Evolutionary conservation across 1,140 invertebrate genomes (phyloP).

Genomic region (Leptinotarsa undecemlineata): DNA sequence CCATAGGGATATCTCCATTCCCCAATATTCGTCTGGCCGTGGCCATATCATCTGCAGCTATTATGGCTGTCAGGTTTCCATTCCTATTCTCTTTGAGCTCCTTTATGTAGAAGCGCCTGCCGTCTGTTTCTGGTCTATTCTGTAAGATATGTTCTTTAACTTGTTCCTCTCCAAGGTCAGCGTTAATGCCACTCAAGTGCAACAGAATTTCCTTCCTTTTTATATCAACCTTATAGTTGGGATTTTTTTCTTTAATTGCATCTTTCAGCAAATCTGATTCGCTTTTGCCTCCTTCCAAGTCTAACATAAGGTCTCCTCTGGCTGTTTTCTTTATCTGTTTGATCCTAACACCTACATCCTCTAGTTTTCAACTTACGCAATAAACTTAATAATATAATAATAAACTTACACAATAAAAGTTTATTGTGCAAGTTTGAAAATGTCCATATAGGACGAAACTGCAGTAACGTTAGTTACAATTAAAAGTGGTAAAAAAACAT

Average conservation of each 20-base stretch:
- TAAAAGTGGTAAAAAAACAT: no score
- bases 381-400: no score
- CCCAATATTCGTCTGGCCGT: neutral
- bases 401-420: no score
- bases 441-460: no score
- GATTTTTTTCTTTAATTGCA: neutral
- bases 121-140: neutral
- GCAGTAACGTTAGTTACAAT: no score
- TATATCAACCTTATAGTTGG: neutral
- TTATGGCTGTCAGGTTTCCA: conserved; percentile 6
- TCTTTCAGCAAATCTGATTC: conserved; percentile 12
- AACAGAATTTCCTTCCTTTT: conserved; percentile 31
- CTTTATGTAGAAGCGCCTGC: neutral
- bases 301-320: conserved; percentile 10
- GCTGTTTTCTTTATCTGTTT: conserved; percentile 11
- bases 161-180: neutral
- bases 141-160: neutral
- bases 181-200: conserved; percentile 4
- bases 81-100: neutral
- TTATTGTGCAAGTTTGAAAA: no score
- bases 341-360: conserved; percentile 9
- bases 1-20: neutral
- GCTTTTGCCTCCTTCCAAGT: neutral
- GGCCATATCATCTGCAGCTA: neutral
- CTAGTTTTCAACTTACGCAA: no score